Conservation (phyloP, 92 coral and sea anemone genomes). For the Epizoanthus illoricatus region DNA sequence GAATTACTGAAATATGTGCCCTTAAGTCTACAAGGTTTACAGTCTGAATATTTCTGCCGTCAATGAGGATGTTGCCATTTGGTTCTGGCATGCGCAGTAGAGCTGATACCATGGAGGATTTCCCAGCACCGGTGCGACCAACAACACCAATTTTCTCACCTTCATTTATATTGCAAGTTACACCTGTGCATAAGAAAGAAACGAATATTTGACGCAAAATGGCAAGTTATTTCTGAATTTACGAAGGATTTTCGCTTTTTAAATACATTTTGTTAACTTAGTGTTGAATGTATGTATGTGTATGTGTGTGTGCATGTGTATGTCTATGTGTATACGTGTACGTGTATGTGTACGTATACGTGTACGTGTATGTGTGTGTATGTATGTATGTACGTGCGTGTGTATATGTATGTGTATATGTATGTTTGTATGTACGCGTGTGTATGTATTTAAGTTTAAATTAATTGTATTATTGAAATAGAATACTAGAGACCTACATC, state of each 20-base stretch:
- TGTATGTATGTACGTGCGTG: too few species aligned
- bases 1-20: constrained; percentile 4
- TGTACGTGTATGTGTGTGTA: too few species aligned
- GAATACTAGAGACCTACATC: too few species aligned
- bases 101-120: constrained; percentile 17
- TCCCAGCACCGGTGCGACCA: constrained; percentile 32
- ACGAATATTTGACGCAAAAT: neutral
- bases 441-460: too few species aligned
- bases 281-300: too few species aligned
- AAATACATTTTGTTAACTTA: neutral
- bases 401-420: too few species aligned
- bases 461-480: too few species aligned
- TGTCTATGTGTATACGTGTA: too few species aligned
- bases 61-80: constrained; percentile 5
- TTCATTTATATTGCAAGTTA: constrained; percentile 1
- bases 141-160: constrained; percentile 13
- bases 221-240: neutral
- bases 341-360: too few species aligned
- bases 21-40: constrained; percentile 13
- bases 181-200: neutral
- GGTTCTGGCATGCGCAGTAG: constrained; percentile 40
- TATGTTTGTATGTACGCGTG: too few species aligned
- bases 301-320: too few species aligned
- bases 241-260: neutral
- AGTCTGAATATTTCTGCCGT: constrained; percentile 5